Conservation (phyloP, 1,140 invertebrate genomes). For the Trichogramma pretiosum region DNA sequence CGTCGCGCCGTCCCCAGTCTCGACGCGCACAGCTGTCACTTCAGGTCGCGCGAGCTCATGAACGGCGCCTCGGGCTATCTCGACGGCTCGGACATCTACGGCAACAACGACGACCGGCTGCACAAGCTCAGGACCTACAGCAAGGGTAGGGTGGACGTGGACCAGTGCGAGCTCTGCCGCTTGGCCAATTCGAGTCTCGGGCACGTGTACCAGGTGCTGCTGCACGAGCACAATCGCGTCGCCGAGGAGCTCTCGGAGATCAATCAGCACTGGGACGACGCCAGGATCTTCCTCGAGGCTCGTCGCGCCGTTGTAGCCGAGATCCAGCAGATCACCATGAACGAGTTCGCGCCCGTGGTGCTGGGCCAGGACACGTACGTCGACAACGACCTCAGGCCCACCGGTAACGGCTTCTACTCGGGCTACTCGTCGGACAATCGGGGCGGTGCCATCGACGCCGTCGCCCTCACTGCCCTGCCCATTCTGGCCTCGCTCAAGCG, state of each 20-base stretch:
- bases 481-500: constrained; percentile 64
- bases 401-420: constrained; percentile 56
- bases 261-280: constrained; percentile 81
- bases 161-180: constrained; percentile 51
- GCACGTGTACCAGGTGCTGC: constrained; percentile 60
- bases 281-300: constrained; percentile 70
- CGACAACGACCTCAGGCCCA: constrained; percentile 55
- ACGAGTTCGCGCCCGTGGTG: constrained; percentile 74
- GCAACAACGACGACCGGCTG: constrained; percentile 60
- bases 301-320: constrained; percentile 65
- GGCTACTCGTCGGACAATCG: constrained; percentile 77
- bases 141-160: constrained; percentile 58
- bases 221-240: constrained; percentile 76
- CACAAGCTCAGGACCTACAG: constrained; percentile 65
- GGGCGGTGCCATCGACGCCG: constrained; percentile 65
- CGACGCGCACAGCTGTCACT: constrained; percentile 55
- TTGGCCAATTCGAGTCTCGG: constrained; percentile 32
- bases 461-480: constrained; percentile 65
- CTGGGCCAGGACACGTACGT: constrained; percentile 61
- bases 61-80: constrained; percentile 81
- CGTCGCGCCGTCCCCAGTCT: constrained; percentile 62
- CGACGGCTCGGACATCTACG: constrained; percentile 81
- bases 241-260: constrained; percentile 60
- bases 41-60: constrained; percentile 71
- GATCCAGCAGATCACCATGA: constrained; percentile 80